Evolutionary conservation across 2,888 invertebrate genomes (phyloP), one percentile per base, ranked within the genome.

Genomic region (Pharmacophagus antenor): DNA sequence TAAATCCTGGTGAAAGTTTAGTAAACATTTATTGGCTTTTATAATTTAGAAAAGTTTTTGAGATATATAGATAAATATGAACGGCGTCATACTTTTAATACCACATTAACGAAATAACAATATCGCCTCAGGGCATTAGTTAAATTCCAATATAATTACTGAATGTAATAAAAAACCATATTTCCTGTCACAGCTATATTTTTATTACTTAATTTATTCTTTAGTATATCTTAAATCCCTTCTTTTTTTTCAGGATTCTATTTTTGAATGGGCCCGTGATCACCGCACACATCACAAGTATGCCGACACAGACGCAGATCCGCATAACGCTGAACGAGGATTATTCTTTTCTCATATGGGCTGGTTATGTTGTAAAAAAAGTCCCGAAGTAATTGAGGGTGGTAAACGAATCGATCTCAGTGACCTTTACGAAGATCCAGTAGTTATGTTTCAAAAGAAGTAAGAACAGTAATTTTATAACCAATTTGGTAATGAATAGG

Each of bases 321-420:
- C 97, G 0, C 97, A 98, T 82, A 97, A 97, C 73, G 94, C 96
- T 0, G 93, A 93, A 51, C 92, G 97, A 56, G 98, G 98, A 0
- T 95, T 98, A 81, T 98, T 98, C 92, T 98, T 97, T 88, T 95
- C 97, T 0, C 98, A 98, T 80, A 95, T 98, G 88, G 98, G 98
- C 52, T 98, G 98, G 98, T 88, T 98, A 56, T 91, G 98, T 85
- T 91, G 94, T 68, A 94, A 94, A 72, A 98, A 98, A 80, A 97
- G 97, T 77, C 95, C 95, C 0, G 96, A 97, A 71, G 97, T 98
- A 27, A 93, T 94, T 47, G 91, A 84, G 47, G 97, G 96, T 70
- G 98, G 98, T 44, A 94, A 94, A 67, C 92, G 92, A 23, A 92
- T 98, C 22, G 97, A 98, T 74, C 92, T 98, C 88, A 94, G 92